Evolutionary conservation across 92 coral and sea anemone species (phyloP), one percentile per base, ranked within the genome.

Genomic region (Blastomussa wellsi): DNA sequence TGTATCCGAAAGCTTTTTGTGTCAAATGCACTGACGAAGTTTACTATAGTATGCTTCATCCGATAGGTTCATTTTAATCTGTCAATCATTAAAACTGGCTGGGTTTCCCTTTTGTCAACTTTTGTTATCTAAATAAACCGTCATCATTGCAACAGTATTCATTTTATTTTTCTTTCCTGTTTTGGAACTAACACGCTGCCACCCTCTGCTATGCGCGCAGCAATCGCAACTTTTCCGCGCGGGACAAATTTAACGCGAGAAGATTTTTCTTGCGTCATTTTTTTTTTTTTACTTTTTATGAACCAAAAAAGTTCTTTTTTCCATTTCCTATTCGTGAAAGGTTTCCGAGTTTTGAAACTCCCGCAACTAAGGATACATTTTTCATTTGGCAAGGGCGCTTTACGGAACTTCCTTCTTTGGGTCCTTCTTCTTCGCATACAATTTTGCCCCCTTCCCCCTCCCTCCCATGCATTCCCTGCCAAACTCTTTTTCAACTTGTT

Each of bases 41-140:
- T n/a, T n/a, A n/a, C n/a, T n/a, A n/a, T n/a, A n/a, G n/a, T n/a
- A n/a, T n/a, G n/a, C n/a, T n/a, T n/a, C n/a, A n/a, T n/a, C n/a
- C n/a, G n/a, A n/a, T n/a, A n/a, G n/a, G n/a, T n/a, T n/a, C 5
- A 3, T 3, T 62, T 20, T 22, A 62, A 62, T 8, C 12, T 14
- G 70, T 65, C 7, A 32, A 65, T 28, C 13, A 65, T 7, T 26
- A 65, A 26, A 65, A 65, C 32, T 37, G 36, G 57, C 57, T 60
- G 82, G 64, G n/a, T n/a, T 59, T 20, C 24, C 13, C 12, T n/a
- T 39, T 12, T 24, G 38, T 24, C n/a, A 38, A 20, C 14, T 62
- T 64, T 7, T 79, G 72, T 79, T 79, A 28, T 62, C 64, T 79
- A 60, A 76, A 62, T 79, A 79, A 79, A 79, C 38, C n/a, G n/a